These are phyloP conservation scores for Drosophila barbarae DNA, from an alignment of 2,888 invertebrate genomes.

Conservation along the genomic window DNA sequence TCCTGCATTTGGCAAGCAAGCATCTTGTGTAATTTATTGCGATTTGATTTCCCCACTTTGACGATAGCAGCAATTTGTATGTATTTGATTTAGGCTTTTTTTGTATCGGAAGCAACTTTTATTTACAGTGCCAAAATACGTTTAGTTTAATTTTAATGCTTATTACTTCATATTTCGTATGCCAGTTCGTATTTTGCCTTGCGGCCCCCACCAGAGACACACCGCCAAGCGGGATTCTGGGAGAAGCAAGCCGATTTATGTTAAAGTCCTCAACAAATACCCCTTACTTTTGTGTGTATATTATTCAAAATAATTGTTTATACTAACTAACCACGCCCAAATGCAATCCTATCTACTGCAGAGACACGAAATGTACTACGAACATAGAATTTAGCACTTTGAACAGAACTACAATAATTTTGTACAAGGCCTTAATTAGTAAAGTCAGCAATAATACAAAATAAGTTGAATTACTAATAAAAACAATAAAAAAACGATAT, in stretches of 20 bases:
- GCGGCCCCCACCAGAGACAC: constrained; percentile 10
- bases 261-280: constrained; percentile 26
- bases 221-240: constrained; percentile 34
- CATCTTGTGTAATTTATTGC: constrained; percentile 60
- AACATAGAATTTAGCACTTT: constrained; percentile 67
- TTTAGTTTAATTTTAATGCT: constrained; percentile 70
- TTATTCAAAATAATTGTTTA: constrained; percentile 43
- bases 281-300: constrained; percentile 38
- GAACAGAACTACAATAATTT: constrained; percentile 68
- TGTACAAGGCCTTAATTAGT: constrained; percentile 75
- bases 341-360: constrained; percentile 45
- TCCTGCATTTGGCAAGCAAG: constrained; percentile 49
- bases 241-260: constrained; percentile 23
- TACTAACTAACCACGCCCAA: constrained; percentile 33
- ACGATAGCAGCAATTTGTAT: constrained; percentile 47
- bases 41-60: constrained; percentile 36
- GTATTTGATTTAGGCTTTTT: constrained; percentile 45
- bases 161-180: constrained; percentile 34
- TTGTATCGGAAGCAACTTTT: constrained; percentile 60
- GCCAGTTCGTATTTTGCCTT: constrained; percentile 35
- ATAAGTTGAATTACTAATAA: constrained; percentile 74
- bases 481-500: constrained; percentile 36
- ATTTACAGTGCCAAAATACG: constrained; percentile 77
- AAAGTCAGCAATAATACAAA: constrained; percentile 72
- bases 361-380: constrained; percentile 49